Evolutionary conservation across 2,888 invertebrate species (phyloP), one percentile per base, ranked within the genome.

Genomic region (Syrista parreyssii): DNA sequence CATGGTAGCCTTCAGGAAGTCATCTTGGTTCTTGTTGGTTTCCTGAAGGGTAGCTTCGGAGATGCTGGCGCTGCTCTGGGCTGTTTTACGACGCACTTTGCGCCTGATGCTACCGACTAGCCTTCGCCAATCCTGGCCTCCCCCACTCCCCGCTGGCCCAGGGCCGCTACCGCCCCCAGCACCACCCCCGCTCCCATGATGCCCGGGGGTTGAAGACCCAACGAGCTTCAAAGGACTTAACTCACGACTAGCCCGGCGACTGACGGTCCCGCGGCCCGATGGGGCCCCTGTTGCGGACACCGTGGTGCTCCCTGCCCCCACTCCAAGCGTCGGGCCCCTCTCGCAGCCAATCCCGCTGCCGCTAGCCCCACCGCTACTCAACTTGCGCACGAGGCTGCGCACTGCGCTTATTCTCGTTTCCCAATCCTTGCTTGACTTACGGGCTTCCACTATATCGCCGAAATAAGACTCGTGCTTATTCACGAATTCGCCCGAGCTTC

Each of bases 1-100:
- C 95, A 95, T 95, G 81, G 95, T 95, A 77, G 95, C 95, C 85
- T 94, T 94, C 81, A 95, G 92, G 88, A 95, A 95, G 89, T 95
- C 95, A 89, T 95, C 95, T 78, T 94, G 93, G 86, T 94, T 94
- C 81, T 87, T 88, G 68, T 82, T 83, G 35, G 68, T 35, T 35
- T 82, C 84, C 36, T 85, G 85, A 34, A 79, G 86, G 75, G 84
- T 79, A 71, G 81, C 81, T n/a, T 35, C 74, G 9, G 68, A 35
- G 36, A 73, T 36, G 69, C 75, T 74, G 76, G 68, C 15, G 78
- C 76, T 74, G 75, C 76, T 73, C 75, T 81, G 81, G 6, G 83
- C 80, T 11, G 84, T 84, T 79, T 89, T 91, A 12, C 91, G 86
- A 78, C 90, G 86, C 35, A 91, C 91, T 81, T 90, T 90, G 30